Percentiles rank a stretch among this genome's conserved stretches.
These are phyloP conservation scores for Anoplolepis gracilipes DNA, from an alignment of 1,140 invertebrate genomes.

Conservation along the genomic window DNA sequence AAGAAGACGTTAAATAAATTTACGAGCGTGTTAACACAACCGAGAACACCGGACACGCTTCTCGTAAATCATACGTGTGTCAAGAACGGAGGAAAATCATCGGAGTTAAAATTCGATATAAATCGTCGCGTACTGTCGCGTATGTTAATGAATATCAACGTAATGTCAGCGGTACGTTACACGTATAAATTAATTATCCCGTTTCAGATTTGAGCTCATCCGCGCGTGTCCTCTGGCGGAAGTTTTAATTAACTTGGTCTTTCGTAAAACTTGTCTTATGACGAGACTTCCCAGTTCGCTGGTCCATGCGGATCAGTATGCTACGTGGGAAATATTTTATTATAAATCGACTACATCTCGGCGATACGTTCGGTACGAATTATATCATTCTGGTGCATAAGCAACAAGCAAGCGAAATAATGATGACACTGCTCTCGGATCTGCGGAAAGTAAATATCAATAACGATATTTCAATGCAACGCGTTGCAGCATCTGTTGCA, in stretches of 20 bases:
- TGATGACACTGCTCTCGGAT: background rate
- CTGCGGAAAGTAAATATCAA: conserved; percentile 39
- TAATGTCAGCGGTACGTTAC: conserved; percentile 19
- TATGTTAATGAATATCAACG: conserved; percentile 53
- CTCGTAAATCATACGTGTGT: conserved; percentile 45
- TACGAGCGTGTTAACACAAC: background rate
- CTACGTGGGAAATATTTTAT: background rate
- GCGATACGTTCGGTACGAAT: background rate
- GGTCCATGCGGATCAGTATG: background rate
- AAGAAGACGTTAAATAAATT: conserved; percentile 47
- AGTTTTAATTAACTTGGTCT: conserved; percentile 55
- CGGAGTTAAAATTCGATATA: background rate
- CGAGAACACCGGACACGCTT: background rate
- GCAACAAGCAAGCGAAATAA: conserved; percentile 9
- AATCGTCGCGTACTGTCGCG: background rate
- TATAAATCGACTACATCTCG: background rate
- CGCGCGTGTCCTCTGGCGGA: background rate
- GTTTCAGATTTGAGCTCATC: background rate
- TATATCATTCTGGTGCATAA: background rate
- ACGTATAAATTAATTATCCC: conserved; percentile 58
- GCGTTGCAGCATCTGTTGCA: conserved; percentile 16
- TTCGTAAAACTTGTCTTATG: conserved; percentile 18
- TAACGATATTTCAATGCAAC: conserved; percentile 38
- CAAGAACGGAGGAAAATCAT: background rate
- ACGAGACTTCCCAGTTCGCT: background rate